phyloP scores from a whole-genome alignment of 2,113 vertebrate species.

The Chionodraco myersi region DNA sequence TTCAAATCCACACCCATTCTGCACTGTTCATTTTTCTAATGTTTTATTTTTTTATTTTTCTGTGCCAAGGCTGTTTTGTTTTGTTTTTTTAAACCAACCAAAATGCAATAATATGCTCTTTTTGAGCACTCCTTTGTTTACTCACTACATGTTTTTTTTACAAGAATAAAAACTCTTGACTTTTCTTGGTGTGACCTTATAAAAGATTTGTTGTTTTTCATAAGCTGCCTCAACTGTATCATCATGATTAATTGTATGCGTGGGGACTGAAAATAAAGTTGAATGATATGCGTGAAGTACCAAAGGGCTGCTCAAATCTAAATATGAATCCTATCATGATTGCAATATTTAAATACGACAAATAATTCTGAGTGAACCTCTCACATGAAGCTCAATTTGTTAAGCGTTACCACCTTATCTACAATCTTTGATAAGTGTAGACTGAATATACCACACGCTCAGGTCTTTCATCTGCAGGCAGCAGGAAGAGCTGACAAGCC shows the following conservation, averaged over 20 bases:
- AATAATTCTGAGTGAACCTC: background rate
- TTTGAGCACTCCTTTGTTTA: constrained; percentile 60
- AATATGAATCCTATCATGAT: background rate
- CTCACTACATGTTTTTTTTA: constrained; percentile 30
- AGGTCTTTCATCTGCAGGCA: constrained; percentile 16
- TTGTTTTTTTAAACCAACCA: constrained; percentile 22
- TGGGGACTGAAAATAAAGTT: background rate
- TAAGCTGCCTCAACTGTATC: constrained; percentile 1
- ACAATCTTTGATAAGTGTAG: background rate
- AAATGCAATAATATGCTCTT: constrained; percentile 53
- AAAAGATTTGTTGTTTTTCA: constrained; percentile 3
- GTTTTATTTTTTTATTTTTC: constrained; percentile 23
- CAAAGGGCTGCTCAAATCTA: background rate
- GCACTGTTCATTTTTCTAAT: constrained; percentile 74
- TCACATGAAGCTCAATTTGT: background rate
- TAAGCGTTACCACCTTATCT: constrained; percentile 1
- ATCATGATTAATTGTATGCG: constrained; percentile 13
- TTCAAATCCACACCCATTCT: constrained; percentile 64
- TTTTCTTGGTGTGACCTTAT: constrained; percentile 5
- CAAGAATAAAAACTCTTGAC: constrained; percentile 66
- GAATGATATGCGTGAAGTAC: background rate
- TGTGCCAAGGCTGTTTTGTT: constrained; percentile 16
- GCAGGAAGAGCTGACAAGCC: background rate
- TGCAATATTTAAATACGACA: background rate
- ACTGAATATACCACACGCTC: background rate